phyloP scores from a whole-genome alignment of 2,113 vertebrate genomes.

The Cephalopholis sonnerati region DNA sequence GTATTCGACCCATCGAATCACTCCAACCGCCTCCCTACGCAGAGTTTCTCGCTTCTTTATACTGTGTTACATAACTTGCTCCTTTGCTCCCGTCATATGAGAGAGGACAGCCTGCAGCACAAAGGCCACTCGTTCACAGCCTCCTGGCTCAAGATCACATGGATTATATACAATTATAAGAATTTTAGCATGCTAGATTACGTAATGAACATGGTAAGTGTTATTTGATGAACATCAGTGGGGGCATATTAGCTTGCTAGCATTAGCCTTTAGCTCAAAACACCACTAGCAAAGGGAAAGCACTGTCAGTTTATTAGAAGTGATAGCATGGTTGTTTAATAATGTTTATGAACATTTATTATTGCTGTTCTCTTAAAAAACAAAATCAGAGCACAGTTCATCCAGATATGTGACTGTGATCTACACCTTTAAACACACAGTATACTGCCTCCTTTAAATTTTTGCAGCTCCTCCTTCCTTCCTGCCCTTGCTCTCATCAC shows the following conservation, averaged over 20 bases:
- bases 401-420: neutral
- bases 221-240: neutral
- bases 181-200: neutral
- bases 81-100: too few relatives aligned
- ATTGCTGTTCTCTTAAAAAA: too few relatives aligned
- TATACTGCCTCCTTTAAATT: neutral
- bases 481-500: neutral
- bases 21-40: too few relatives aligned
- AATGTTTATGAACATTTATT: neutral
- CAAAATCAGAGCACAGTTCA: too few relatives aligned
- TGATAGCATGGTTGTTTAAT: neutral
- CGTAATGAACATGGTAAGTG: neutral
- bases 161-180: too few relatives aligned
- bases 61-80: too few relatives aligned
- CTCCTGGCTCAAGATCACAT: too few relatives aligned
- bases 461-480: neutral
- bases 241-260: neutral
- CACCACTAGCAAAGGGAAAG: neutral
- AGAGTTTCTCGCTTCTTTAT: too few relatives aligned
- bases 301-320: neutral
- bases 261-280: neutral
- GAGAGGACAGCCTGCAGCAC: too few relatives aligned
- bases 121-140: too few relatives aligned
- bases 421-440: conserved; percentile 18
- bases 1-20: too few relatives aligned